phyloP scores from a whole-genome alignment of 2,113 vertebrate genomes.

The Crocuta crocuta region DNA sequence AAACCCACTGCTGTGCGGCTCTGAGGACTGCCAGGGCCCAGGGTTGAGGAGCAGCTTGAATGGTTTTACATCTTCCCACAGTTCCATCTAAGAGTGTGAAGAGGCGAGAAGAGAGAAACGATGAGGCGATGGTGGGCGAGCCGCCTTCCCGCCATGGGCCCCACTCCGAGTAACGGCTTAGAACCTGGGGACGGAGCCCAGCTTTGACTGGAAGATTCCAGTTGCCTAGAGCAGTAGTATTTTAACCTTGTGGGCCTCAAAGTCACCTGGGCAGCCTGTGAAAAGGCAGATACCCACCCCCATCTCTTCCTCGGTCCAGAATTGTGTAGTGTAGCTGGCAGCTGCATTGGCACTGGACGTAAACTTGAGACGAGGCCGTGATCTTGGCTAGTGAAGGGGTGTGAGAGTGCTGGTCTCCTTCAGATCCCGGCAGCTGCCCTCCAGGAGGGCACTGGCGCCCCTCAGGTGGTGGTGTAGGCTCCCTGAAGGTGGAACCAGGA shows the following conservation, averaged over 20 bases:
- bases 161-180: rapidly evolving
- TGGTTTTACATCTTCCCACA: background rate
- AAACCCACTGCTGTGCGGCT: rapidly evolving
- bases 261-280: background rate
- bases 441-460: rapidly evolving
- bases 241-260: background rate
- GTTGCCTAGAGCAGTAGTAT: background rate
- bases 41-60: background rate
- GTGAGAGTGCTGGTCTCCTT: background rate
- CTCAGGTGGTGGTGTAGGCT: background rate
- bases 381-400: background rate
- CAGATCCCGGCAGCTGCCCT: background rate
- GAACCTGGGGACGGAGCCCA: background rate
- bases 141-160: rapidly evolving
- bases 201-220: no score
- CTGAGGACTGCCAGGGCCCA: background rate
- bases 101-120: background rate
- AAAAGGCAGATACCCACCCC: rapidly evolving
- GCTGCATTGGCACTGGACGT: rapidly evolving
- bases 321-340: background rate
- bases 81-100: background rate
- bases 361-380: no score
- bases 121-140: background rate
- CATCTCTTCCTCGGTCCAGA: background rate
- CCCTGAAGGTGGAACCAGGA: background rate